phyloP scores from a whole-genome alignment of 2,113 vertebrate species.

The Cacatua alba region DNA sequence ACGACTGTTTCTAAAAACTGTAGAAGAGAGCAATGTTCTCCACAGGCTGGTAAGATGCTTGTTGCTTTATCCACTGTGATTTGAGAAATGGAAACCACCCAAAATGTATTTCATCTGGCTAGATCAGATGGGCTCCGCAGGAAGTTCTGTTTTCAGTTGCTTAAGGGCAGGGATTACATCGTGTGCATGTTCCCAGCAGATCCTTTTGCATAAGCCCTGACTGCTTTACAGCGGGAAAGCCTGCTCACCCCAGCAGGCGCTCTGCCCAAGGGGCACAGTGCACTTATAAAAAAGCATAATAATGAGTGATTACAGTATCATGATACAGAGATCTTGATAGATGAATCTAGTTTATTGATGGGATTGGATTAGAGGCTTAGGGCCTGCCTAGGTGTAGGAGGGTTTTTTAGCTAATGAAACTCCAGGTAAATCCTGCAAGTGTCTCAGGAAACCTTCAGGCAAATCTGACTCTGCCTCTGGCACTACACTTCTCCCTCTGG shows the following conservation, averaged over 20 bases:
- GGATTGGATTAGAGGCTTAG: neutral
- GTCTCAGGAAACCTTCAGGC: neutral
- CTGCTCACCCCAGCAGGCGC: fast-evolving
- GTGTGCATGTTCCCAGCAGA: neutral
- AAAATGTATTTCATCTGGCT: neutral
- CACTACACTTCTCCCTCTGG: neutral
- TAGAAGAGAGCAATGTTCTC: neutral
- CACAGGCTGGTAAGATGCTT: neutral
- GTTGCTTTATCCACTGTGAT: neutral
- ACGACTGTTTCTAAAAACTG: neutral
- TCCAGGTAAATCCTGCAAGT: neutral
- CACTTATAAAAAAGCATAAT: neutral
- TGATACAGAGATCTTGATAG: neutral
- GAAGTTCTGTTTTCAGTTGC: neutral
- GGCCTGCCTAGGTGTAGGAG: neutral
- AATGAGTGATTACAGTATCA: neutral
- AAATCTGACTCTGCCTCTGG: neutral
- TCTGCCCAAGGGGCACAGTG: neutral
- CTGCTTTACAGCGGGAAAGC: neutral
- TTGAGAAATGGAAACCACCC: neutral
- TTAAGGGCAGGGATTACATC: neutral
- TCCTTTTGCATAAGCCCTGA: neutral
- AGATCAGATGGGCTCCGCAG: neutral
- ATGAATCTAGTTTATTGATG: neutral
- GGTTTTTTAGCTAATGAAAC: neutral